Base-by-base conservation (phyloP, 92 coral and sea anemone genomes). In the Epizoanthus scotinus region DNA sequence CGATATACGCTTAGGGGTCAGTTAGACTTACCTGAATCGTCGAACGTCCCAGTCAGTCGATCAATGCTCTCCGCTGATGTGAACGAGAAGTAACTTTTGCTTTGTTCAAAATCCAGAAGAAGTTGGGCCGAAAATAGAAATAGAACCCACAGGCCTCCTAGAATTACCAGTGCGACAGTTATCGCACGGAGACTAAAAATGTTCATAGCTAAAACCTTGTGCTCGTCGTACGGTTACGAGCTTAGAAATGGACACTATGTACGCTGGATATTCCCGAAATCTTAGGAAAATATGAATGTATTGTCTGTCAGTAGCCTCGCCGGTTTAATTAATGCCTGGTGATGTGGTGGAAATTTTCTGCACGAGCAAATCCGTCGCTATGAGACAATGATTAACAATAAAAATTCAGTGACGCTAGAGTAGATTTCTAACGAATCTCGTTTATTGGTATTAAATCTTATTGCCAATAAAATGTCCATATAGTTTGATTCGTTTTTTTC, bases 51-150 rank as follows among this genome's bases (percentile, higher is more conserved):
- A 47, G 15, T 2, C 52, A 47, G 52, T 47, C 52, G 66, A 10
- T 4, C 47, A 28, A 19, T 10, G 13, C 6, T 31, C 20, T 9
- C 21, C 3, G 12, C 66, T 31, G 20, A 19, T 20, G 54, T 40
- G 6, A 75, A 75, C 18, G 81, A 70, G 68, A 88, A 75, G 52
- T 83, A 78, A 1, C 8, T 25, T 38, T 58, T 86, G 31, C 90
- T 84, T 53, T 89, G 91, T 57, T 92, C 97, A 68, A 92, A 49
- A 20, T 92, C 97, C 24, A 92, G 79, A 84, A 89, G 60, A 20
- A 92, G 89, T 67, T 92, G 97, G 27, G 87, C 93, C 17, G 88
- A 42, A 44, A 92, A 71, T 9, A 92, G 87, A 57, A 92, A 87
- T 3, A 82, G 52, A 73, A 87, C 67, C 97, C 97, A 92, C 2